A percentile compares a stretch with the other conserved stretches of the same genome.
Evolutionary conservation across 2,113 vertebrate genomes (phyloP).

Genomic region (Pteruthius melanotis): DNA sequence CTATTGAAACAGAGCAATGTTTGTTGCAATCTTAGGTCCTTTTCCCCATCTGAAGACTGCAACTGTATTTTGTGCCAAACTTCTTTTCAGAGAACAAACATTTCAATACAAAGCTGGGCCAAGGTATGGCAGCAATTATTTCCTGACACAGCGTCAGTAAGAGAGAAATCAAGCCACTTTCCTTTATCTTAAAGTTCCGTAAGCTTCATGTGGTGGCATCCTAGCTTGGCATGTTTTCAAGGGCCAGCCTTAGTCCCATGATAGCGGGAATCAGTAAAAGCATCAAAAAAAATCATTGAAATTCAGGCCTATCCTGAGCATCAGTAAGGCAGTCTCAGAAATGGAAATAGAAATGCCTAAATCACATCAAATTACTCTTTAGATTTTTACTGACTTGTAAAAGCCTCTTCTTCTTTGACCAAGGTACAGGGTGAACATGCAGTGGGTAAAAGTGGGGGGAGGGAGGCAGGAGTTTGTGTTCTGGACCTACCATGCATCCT

Average conservation of each 20-base stretch:
- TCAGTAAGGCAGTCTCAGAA: not conserved
- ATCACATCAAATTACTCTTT: not conserved
- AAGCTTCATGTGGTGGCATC: not conserved
- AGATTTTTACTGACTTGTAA: not conserved
- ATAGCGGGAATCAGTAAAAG: not conserved
- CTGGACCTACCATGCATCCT: not conserved
- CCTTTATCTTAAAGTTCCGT: not conserved
- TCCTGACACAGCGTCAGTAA: not conserved
- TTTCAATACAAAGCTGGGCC: not conserved
- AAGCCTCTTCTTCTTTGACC: not conserved
- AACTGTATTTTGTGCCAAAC: not conserved
- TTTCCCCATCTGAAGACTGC: rapidly evolving
- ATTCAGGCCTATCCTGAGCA: not conserved
- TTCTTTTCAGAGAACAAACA: not conserved
- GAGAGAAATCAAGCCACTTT: not conserved
- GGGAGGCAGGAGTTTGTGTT: not conserved
- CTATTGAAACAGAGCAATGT: not conserved
- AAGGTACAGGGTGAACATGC: not conserved
- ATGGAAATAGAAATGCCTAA: not conserved
- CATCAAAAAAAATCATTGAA: not conserved
- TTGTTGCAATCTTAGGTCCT: not conserved
- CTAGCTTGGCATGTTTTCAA: not conserved
- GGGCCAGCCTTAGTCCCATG: not conserved
- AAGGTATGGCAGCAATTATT: not conserved
- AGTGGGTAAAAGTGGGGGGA: not conserved